Percentiles rank a stretch among this genome's conserved stretches.
Evolutionary conservation across 2,113 vertebrate species (phyloP).

Genomic region (Ctenodactylus gundi): DNA sequence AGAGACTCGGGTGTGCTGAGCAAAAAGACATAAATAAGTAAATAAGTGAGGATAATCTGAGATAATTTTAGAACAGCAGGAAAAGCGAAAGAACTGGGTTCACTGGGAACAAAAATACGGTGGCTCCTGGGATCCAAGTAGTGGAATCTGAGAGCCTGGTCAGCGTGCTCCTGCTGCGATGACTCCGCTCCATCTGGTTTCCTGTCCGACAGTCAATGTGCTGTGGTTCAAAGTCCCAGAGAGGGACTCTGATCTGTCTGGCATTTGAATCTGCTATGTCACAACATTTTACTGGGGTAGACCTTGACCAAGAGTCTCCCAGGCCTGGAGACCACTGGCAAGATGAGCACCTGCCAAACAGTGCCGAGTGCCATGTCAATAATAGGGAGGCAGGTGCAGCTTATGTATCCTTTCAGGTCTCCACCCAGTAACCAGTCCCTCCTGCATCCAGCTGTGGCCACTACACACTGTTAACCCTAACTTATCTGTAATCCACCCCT

Average conservation of each 20-base stretch:
- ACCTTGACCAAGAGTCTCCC: neutral
- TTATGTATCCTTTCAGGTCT: too few species aligned
- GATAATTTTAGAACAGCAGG: neutral
- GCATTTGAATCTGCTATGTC: constrained; percentile 1
- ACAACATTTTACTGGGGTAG: neutral
- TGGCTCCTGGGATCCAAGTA: neutral
- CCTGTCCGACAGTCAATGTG: neutral
- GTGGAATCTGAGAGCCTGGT: neutral
- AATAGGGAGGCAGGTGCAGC: constrained; percentile 21
- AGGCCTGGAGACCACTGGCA: neutral
- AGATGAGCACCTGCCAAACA: neutral
- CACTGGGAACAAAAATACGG: neutral
- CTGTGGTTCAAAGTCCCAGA: neutral
- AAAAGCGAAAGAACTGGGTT: neutral
- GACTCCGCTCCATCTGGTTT: neutral
- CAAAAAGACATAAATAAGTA: neutral
- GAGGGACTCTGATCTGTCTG: neutral
- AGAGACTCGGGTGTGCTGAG: neutral
- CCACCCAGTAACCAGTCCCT: too few species aligned
- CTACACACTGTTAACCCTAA: too few species aligned
- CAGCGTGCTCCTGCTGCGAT: accelerated
- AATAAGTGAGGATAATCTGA: neutral
- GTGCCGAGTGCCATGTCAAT: neutral
- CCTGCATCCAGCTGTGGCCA: too few species aligned
- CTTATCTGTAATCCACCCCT: too few species aligned